Evolutionary conservation across 2,797 vertebrate species (phyloP).

Genomic region (Telmatherina bonti): DNA sequence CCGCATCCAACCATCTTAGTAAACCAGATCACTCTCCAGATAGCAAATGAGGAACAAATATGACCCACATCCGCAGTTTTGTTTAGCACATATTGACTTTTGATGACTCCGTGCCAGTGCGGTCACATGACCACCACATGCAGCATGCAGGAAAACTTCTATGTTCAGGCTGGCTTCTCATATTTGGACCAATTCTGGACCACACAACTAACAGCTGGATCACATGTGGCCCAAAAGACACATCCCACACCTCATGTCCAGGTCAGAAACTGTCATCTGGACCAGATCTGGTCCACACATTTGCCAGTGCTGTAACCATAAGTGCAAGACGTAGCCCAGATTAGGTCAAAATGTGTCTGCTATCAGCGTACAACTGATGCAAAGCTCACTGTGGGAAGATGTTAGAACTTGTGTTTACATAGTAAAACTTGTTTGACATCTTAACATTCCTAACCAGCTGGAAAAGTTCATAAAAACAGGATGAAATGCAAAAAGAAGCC

Average conservation of each 20-base stretch:
- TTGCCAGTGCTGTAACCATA: neutral
- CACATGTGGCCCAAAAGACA: no score
- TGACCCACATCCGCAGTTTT: neutral
- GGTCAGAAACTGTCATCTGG: no score
- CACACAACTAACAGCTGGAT: no score
- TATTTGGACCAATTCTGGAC: neutral
- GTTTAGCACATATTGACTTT: neutral
- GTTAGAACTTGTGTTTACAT: no score
- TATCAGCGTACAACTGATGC: neutral
- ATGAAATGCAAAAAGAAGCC: neutral
- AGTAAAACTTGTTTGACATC: neutral
- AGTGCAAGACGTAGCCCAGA: neutral
- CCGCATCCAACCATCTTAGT: neutral
- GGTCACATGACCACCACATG: no score
- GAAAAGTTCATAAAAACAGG: neutral
- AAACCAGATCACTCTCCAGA: neutral
- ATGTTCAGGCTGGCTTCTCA: no score
- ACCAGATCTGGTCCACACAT: no score
- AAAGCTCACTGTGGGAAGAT: neutral
- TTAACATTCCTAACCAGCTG: neutral
- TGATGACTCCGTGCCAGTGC: no score
- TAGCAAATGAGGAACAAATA: neutral
- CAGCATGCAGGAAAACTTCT: no score
- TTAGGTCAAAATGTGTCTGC: neutral
- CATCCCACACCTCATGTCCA: no score